Evolutionary conservation across 2,888 invertebrate species (phyloP).

Genomic region (Pterostichus niger): DNA sequence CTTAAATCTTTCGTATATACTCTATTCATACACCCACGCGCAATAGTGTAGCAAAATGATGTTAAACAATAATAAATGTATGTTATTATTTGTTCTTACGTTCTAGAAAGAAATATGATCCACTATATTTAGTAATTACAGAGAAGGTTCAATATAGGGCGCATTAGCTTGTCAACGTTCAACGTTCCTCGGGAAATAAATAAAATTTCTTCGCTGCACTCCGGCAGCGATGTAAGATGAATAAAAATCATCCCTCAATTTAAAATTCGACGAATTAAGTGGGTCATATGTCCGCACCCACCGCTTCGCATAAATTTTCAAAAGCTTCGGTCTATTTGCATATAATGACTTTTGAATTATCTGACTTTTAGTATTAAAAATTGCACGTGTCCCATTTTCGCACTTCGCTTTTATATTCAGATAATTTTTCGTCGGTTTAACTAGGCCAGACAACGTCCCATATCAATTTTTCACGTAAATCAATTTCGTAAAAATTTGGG

Average conservation of each 20-base stretch:
- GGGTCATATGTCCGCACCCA: constrained; percentile 42
- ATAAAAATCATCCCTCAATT: constrained; percentile 17
- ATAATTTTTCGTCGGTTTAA: constrained; percentile 53
- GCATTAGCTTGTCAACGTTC: neutral
- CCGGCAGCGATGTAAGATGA: neutral
- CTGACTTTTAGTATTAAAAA: constrained; percentile 60
- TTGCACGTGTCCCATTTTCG: constrained; percentile 56
- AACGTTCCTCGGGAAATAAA: neutral
- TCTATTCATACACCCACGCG: neutral
- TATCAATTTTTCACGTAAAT: constrained; percentile 56
- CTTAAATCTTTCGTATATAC: constrained; percentile 3
- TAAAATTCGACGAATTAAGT: constrained; percentile 34
- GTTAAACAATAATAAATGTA: constrained; percentile 8
- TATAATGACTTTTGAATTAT: constrained; percentile 63
- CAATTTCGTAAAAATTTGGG: constrained; percentile 51
- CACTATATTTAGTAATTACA: neutral
- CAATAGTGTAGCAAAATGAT: neutral
- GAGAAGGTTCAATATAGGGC: neutral
- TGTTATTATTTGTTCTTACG: neutral
- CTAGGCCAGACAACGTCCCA: constrained; percentile 38
- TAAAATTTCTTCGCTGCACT: constrained; percentile 10
- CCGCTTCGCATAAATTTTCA: constrained; percentile 31
- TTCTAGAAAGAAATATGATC: neutral
- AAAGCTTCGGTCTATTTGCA: constrained; percentile 55
- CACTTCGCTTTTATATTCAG: constrained; percentile 50